A percentile compares a stretch with the other conserved stretches of the same genome.
phyloP scores from a whole-genome alignment of 2,797 vertebrate genomes.

The Enoplosus armatus region DNA sequence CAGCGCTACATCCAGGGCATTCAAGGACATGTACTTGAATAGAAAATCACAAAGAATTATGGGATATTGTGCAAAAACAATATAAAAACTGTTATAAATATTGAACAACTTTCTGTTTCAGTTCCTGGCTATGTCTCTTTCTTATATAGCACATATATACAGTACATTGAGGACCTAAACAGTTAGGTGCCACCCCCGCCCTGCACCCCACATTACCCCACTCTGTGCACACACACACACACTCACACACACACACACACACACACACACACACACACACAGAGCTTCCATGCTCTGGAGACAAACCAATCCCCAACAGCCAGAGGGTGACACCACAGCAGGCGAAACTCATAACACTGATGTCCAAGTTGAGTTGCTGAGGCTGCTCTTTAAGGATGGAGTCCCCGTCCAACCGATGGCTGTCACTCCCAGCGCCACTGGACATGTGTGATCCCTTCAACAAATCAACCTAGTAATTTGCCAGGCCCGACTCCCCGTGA shows the following conservation, averaged over 20 bases:
- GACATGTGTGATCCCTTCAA: conserved; percentile 78
- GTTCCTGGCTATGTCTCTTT: conserved; percentile 11
- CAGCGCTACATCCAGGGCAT: conserved; percentile 15
- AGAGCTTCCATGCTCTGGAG: conserved; percentile 59
- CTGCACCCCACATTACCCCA: conserved; percentile 29
- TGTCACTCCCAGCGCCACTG: conserved; percentile 73
- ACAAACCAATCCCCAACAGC: conserved; percentile 80
- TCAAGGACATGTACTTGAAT: conserved; percentile 26
- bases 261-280: conserved; percentile 37
- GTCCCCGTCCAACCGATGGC: conserved; percentile 61
- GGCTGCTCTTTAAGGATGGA: conserved; percentile 76
- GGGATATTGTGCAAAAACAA: conserved; percentile 20
- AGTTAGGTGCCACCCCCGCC: conserved; percentile 14
- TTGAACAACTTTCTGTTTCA: conserved; percentile 6
- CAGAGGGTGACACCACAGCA: conserved; percentile 76
- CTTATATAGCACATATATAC: background rate
- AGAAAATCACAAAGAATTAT: conserved; percentile 6
- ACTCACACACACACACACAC: conserved; percentile 11
- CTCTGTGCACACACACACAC: conserved; percentile 4
- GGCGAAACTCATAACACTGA: conserved; percentile 77
- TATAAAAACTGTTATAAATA: background rate
- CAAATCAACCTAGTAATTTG: conserved; percentile 75
- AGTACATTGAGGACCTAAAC: conserved; percentile 8
- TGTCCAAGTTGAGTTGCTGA: conserved; percentile 81
- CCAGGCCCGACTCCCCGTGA: conserved; percentile 68